Conservation (phyloP, 2,888 invertebrate species). For the Caenorhabditis imperialis region DNA sequence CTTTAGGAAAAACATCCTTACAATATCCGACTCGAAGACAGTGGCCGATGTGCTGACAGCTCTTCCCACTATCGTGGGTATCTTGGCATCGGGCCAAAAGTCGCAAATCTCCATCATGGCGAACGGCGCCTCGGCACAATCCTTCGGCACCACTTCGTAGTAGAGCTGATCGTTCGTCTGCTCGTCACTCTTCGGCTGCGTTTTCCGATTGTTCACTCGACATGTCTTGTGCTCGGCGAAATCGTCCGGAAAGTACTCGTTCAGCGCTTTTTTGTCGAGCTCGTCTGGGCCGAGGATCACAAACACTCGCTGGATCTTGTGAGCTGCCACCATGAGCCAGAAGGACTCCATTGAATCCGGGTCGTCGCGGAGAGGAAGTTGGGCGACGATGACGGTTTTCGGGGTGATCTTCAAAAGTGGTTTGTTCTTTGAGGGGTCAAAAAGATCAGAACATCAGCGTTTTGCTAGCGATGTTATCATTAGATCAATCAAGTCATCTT, state of each 20-base stretch:
- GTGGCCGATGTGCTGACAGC: slow-evolving; percentile 14
- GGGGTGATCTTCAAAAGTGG: slow-evolving; percentile 16
- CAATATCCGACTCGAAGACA: slow-evolving; percentile 43
- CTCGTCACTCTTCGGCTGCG: neutral
- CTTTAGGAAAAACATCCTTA: slow-evolving; percentile 10
- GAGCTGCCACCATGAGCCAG: slow-evolving; percentile 31
- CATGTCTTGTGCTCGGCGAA: slow-evolving; percentile 33
- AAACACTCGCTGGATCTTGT: slow-evolving; percentile 33
- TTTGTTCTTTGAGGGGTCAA: too few relatives aligned
- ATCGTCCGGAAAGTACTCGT: slow-evolving; percentile 28
- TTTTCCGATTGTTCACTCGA: slow-evolving; percentile 36
- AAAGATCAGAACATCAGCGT: too few relatives aligned
- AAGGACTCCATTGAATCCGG: slow-evolving; percentile 16
- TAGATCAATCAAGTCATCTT: too few relatives aligned
- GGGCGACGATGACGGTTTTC: slow-evolving; percentile 18
- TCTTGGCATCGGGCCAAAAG: slow-evolving; percentile 38
- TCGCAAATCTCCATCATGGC: slow-evolving; percentile 47
- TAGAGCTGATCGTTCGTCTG: slow-evolving; percentile 28
- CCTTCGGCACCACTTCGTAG: slow-evolving; percentile 41
- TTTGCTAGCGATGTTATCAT: too few relatives aligned
- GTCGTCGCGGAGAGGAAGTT: slow-evolving; percentile 14
- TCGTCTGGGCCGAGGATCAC: slow-evolving; percentile 9
- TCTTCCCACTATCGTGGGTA: slow-evolving; percentile 4
- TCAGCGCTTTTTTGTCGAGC: slow-evolving; percentile 8
- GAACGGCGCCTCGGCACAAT: slow-evolving; percentile 45